Evolutionary conservation across 2,888 invertebrate genomes (phyloP).

Genomic region (Salpingus planirostris): DNA sequence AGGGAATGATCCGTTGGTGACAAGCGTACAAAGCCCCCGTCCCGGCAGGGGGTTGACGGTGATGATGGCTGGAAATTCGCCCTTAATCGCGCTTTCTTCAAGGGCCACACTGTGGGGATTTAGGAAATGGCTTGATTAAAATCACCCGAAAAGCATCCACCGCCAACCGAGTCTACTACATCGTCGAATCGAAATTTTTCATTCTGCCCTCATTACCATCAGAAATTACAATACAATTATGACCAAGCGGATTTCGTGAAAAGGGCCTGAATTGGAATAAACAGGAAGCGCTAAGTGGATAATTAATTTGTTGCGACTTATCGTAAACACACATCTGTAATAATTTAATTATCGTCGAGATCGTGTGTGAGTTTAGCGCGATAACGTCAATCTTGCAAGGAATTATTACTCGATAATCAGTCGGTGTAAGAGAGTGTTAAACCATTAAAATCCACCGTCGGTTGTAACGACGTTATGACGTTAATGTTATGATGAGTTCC

Average conservation of each 20-base stretch:
- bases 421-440: no score
- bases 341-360: constrained; percentile 4
- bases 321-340: constrained; percentile 11
- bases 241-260: constrained; percentile 9
- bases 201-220: constrained; percentile 14
- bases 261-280: constrained; percentile 23
- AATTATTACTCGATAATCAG: no score
- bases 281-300: constrained; percentile 31
- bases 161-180: constrained; percentile 10
- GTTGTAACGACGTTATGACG: no score
- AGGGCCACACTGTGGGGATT: constrained; percentile 11
- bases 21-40: constrained; percentile 35
- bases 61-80: constrained; percentile 11
- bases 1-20: constrained; percentile 38
- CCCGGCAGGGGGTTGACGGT: constrained; percentile 32
- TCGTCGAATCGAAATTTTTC: constrained; percentile 14
- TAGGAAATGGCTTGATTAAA: constrained; percentile 26
- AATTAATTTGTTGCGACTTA: constrained; percentile 23
- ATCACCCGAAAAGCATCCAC: constrained; percentile 16
- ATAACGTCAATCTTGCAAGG: no score
- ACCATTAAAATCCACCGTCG: no score
- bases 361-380: no score
- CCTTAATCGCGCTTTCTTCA: constrained; percentile 14
- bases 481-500: no score
- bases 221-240: constrained; percentile 13